Conservation (phyloP, 2,888 invertebrate genomes). For the Dioctria rufipes region DNA sequence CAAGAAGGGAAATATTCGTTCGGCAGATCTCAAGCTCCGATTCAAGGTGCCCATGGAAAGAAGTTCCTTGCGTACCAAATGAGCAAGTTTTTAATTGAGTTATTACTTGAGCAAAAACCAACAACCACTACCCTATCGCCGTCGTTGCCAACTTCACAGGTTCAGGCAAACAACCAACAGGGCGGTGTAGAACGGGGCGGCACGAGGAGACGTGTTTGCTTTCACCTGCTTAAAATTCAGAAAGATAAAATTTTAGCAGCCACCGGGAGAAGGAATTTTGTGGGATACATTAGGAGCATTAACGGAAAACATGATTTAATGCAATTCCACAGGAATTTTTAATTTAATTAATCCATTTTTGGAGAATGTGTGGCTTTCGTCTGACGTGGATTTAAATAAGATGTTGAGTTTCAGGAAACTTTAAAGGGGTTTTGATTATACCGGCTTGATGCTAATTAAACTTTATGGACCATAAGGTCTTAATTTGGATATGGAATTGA, state of each 20-base stretch:
- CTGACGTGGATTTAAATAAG: neutral
- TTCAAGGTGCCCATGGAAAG: slow-evolving; percentile 29
- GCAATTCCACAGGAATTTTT: slow-evolving; percentile 51
- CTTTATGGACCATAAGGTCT: too few species aligned
- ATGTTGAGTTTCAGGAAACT: neutral
- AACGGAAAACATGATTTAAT: slow-evolving; percentile 53
- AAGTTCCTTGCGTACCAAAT: slow-evolving; percentile 44
- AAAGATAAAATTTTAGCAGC: slow-evolving; percentile 50
- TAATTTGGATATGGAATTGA: too few species aligned
- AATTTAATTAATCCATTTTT: slow-evolving; percentile 52
- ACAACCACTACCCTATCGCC: slow-evolving; percentile 43
- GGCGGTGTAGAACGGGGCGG: neutral
- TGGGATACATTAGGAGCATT: slow-evolving; percentile 53
- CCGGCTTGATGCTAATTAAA: too few species aligned
- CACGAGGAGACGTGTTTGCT: slow-evolving; percentile 40
- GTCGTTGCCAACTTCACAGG: slow-evolving; percentile 13
- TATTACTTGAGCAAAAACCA: slow-evolving; percentile 55
- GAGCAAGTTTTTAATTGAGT: slow-evolving; percentile 55
- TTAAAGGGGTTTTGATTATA: too few species aligned
- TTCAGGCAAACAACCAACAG: slow-evolving; percentile 2
- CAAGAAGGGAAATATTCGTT: slow-evolving; percentile 17
- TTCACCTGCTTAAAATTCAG: slow-evolving; percentile 54
- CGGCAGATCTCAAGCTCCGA: slow-evolving; percentile 5
- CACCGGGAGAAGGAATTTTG: slow-evolving; percentile 32
- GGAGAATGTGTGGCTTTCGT: slow-evolving; percentile 26